Evolutionary conservation across 2,888 invertebrate species (phyloP), one percentile per base, ranked within the genome.

Genomic region (Aleiodes testaceus): DNA sequence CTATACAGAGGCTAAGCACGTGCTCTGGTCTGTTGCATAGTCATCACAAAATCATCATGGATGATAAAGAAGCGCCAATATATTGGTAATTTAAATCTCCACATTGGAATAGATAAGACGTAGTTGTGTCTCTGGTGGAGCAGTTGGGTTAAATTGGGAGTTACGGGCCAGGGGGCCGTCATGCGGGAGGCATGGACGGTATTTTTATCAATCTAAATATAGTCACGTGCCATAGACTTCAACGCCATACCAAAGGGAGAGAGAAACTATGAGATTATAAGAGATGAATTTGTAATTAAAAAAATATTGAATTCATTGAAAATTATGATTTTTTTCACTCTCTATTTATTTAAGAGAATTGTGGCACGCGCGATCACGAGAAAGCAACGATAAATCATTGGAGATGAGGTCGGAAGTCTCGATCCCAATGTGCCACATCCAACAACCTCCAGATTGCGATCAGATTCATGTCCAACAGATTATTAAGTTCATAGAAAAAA

Each of bases 121-220:
- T 63, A 18, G 44, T 44, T 45, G 22, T 45, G 45, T 20, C 14
- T 45, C 45, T n/a, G 22, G 44, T 63, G 45, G n/a, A 22, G 42
- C 42, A 42, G 42, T 53, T 45, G 42, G 61, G 61, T 71, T 71
- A 71, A 71, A 67, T 71, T 50, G 45, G 85, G 86, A 85, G 79
- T 82, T 82, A 79, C 84, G 83, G 83, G 79, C 85, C 83, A 81
- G 86, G 86, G 85, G 87, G 82, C 82, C 84, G 84, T 82, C 81
- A 84, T 83, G 85, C 86, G 86, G 87, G 87, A 86, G 86, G 84
- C 83, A 80, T 83, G 81, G 85, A 82, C 83, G 81, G 78, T 87
- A 87, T 87, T 87, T 87, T 86, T 86, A 86, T 86, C 86, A 81
- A 73, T 79, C 84, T 87, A 86, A 86, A 86, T 85, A 85, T 87